Base-by-base conservation (phyloP, 2,113 vertebrate genomes). In the Pitta sordida region DNA sequence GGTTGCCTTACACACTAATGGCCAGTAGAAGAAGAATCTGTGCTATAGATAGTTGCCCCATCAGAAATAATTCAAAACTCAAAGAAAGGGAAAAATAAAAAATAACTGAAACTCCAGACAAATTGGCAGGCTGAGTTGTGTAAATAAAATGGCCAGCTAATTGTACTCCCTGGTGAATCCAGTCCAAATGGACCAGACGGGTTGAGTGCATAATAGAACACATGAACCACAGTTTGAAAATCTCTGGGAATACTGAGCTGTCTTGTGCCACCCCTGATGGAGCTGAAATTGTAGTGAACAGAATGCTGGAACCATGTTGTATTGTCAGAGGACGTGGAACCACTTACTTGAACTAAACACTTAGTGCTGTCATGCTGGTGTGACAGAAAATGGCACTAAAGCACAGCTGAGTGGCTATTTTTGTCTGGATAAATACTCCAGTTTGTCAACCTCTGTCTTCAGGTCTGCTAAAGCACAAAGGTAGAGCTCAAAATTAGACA, bases 311-410 rank as follows among this genome's bases (percentile, higher is more conserved):
- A 97, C 97, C 96, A 95, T 97, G 97, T 94, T 98, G 98, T 98
- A 98, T 98, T 98, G 97, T 98, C 98, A 98, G 90, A 99, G 98
- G 98, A 98, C 97, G 93, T 96, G 94, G 96, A 97, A 96, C 98
- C 98, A 98, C 98, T 99, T 98, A 98, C 98, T 98, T 98, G 97
- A 97, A 97, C 98, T 98, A 98, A 98, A 98, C 98, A 98, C 98
- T 98, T 98, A 98, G 98, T 98, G 98, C 98, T 97, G 96, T 98
- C 98, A 97, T 96, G 97, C 97, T 98, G 98, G 96, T 97, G 88
- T 97, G 98, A 99, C 98, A 99, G 97, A 98, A 98, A 98, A 98
- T 98, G 97, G 98, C 98, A 99, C 97, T 99, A 98, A 98, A 97
- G 97, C 97, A 98, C 98, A 94, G 97, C 98, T 97, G 97, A 97